Evolutionary conservation across 2,113 vertebrate species (phyloP), one percentile per base, ranked within the genome.

Genomic region (Leiothrix lutea): DNA sequence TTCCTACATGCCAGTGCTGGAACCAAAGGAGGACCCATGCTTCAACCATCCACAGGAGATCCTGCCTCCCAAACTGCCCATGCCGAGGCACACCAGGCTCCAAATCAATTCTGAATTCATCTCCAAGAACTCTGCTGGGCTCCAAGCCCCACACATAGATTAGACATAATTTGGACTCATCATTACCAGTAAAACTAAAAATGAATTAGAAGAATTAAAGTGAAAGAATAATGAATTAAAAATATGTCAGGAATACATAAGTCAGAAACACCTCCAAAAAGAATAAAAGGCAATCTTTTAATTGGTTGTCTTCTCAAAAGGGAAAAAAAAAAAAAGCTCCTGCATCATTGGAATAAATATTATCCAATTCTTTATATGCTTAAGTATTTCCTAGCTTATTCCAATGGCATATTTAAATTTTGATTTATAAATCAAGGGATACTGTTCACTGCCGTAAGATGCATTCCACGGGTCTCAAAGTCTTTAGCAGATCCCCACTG

Each of bases 401-500:
- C 4, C 1, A 95, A 78, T 8, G 18, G 23, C 36, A 8, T 57
- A 86, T 67, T 90, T 90, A 83, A 80, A 64, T 71, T 90, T 20
- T 78, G 28, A 78, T 92, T 93, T 92, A 92, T 88, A 96, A 90
- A 90, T 64, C 14, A 61, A 92, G 31, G 45, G 65, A 64, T 81
- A 73, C 33, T 93, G 79, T 75, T 93, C 36, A 42, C 60, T 80
- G 65, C 56, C 21, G 12, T 48, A 92, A 64, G 67, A 88, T 48
- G 24, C 75, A 94, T 88, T 88, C 75, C 64, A 67, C 56, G 64
- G 14, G 54, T 85, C 81, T 80, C 87, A 93, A 91, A 94, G 82
- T 56, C 93, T 90, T 88, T 65, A 92, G 85, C 79, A 88, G 71
- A 83, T 92, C 60, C 56, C 45, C 48, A 12, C 42, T 51, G 31